Evolutionary conservation across 2,888 invertebrate genomes (phyloP).

Genomic region (Ormyrus pomaceus): DNA sequence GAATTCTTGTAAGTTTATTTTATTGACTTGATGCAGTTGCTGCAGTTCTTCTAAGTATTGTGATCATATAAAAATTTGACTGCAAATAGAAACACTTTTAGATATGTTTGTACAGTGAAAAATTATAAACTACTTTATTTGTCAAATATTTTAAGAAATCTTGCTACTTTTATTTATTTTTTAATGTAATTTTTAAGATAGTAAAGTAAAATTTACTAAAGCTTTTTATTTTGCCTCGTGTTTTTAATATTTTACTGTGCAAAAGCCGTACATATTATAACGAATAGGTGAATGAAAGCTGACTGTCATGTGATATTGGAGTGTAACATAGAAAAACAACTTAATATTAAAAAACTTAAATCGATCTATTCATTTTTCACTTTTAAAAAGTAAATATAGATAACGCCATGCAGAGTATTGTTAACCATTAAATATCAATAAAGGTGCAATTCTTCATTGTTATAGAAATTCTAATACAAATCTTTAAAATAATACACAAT

Average conservation of each 20-base stretch:
- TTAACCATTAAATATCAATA: too few relatives aligned
- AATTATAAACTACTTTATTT: not conserved
- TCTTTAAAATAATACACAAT: not conserved
- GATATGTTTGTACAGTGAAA: not conserved
- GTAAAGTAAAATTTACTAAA: too few relatives aligned
- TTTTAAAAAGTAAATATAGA: not conserved
- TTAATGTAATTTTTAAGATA: not conserved
- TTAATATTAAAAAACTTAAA: slow-evolving; percentile 24
- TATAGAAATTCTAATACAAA: slow-evolving; percentile 5
- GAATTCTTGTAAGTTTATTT: too few relatives aligned
- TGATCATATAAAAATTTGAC: too few relatives aligned
- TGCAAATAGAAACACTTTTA: not conserved
- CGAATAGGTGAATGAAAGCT: not conserved
- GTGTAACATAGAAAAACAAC: slow-evolving; percentile 22
- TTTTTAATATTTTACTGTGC: too few relatives aligned
- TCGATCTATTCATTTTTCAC: not conserved
- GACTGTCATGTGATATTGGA: slow-evolving; percentile 37
- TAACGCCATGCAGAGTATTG: not conserved
- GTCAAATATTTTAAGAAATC: not conserved
- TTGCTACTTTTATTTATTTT: not conserved
- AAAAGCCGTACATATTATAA: too few relatives aligned
- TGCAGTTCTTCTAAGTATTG: too few relatives aligned
- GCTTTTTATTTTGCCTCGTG: too few relatives aligned
- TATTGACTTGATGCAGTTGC: too few relatives aligned
- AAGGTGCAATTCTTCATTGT: too few relatives aligned